Conservation (phyloP, 2,888 invertebrate species). For the Copidosoma aretas region DNA sequence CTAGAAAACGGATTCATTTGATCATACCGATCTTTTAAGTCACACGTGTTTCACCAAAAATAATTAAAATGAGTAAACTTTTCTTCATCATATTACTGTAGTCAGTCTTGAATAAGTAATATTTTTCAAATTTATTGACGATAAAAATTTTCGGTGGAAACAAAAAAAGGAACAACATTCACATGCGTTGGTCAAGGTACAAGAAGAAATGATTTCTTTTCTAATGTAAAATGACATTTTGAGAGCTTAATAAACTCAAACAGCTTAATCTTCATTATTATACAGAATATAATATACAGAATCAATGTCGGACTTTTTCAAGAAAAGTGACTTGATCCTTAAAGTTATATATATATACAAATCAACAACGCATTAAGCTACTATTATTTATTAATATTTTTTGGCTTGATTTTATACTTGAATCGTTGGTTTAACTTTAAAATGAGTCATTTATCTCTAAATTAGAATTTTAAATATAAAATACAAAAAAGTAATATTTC, state of each 20-base stretch:
- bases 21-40: too few relatives aligned
- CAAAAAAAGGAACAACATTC: conserved; percentile 18
- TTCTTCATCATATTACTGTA: too few relatives aligned
- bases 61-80: too few relatives aligned
- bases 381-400: conserved; percentile 25
- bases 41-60: too few relatives aligned
- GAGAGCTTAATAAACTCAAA: conserved; percentile 36
- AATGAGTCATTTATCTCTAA: too few relatives aligned
- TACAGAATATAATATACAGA: conserved; percentile 58
- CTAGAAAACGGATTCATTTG: too few relatives aligned
- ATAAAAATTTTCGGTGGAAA: conserved; percentile 21
- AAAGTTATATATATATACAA: conserved; percentile 35
- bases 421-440: too few relatives aligned
- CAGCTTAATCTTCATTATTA: conserved; percentile 46
- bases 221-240: conserved; percentile 38
- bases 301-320: conserved; percentile 37
- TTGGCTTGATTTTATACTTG: conserved; percentile 19
- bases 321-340: conserved; percentile 10
- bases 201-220: conserved; percentile 21
- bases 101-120: conserved; percentile 60
- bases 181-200: conserved; percentile 20
- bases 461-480: too few relatives aligned
- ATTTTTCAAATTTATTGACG: conserved; percentile 3
- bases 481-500: too few relatives aligned
- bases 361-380: conserved; percentile 24